Percentiles rank a stretch among this genome's conserved stretches.
Evolutionary conservation across 2,797 vertebrate genomes (phyloP).

Genomic region (Helicolenus hilgendorfi): DNA sequence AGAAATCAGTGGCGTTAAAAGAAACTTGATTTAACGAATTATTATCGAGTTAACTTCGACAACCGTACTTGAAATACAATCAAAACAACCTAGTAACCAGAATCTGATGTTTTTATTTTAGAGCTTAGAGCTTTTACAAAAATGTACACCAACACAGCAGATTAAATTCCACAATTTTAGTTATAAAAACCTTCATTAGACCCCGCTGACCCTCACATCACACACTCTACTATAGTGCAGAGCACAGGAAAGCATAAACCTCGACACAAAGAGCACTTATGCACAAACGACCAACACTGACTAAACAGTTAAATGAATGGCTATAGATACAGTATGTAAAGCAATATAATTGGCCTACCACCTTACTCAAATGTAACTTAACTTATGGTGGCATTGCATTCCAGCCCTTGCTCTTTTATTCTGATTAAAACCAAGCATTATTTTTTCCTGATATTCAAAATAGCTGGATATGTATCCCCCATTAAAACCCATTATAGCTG

Average conservation of each 20-base stretch:
- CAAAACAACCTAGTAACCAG: not conserved
- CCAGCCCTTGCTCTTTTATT: not conserved
- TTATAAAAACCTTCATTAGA: not conserved
- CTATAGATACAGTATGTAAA: not conserved
- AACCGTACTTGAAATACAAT: not conserved
- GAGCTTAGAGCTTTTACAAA: not conserved
- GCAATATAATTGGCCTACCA: not conserved
- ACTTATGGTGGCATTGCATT: not conserved
- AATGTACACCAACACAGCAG: not conserved
- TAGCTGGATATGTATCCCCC: not conserved
- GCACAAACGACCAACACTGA: not conserved
- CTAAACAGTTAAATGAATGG: not conserved
- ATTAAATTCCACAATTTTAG: constrained; percentile 2
- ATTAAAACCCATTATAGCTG: constrained; percentile 37
- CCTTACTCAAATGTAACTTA: not conserved
- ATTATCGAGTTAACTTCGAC: too few relatives aligned
- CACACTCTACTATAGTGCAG: not conserved
- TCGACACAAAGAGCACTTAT: not conserved
- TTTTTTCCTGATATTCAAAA: constrained; percentile 24
- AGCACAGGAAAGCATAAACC: constrained; percentile 7
- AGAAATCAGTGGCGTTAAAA: too few relatives aligned
- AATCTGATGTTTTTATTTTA: not conserved
- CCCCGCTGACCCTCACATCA: not conserved
- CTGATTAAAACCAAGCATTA: not conserved
- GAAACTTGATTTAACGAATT: too few relatives aligned